Evolutionary conservation across 2,113 vertebrate genomes (phyloP).

Genomic region (Vimba vimba): DNA sequence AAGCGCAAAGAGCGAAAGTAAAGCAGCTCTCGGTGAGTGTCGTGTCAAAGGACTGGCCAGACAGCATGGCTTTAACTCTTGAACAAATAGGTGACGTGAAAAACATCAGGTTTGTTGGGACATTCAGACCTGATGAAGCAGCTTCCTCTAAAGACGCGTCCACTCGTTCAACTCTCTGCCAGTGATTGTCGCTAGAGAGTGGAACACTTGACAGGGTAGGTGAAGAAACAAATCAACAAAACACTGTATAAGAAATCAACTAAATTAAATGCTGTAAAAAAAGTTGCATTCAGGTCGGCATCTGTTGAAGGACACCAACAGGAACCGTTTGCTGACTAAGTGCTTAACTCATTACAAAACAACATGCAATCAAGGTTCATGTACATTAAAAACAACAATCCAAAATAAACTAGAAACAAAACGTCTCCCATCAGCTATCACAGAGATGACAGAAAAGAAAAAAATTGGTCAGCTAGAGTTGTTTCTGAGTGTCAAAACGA

Average conservation of each 20-base stretch:
- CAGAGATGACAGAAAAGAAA: constrained; percentile 10
- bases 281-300: constrained; percentile 19
- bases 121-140: constrained; percentile 56
- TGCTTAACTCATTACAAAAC: constrained; percentile 72
- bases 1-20: constrained; percentile 1
- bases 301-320: constrained; percentile 63
- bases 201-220: constrained; percentile 54
- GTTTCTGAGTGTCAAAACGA: background rate
- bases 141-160: constrained; percentile 60
- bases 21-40: constrained; percentile 35
- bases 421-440: constrained; percentile 8
- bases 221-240: constrained; percentile 51
- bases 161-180: constrained; percentile 55
- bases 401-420: constrained; percentile 1
- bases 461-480: constrained; percentile 35
- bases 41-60: constrained; percentile 32
- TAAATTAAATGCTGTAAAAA: constrained; percentile 23
- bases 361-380: constrained; percentile 14
- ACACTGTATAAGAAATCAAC: constrained; percentile 24
- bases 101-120: constrained; percentile 6
- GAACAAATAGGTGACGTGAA: constrained; percentile 1
- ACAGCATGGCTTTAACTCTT: constrained; percentile 49
- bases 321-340: constrained; percentile 71
- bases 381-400: constrained; percentile 58
- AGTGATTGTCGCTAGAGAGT: constrained; percentile 71